Evolutionary conservation across 2,113 vertebrate species (phyloP).

Genomic region (Rhodinocichla rosea): DNA sequence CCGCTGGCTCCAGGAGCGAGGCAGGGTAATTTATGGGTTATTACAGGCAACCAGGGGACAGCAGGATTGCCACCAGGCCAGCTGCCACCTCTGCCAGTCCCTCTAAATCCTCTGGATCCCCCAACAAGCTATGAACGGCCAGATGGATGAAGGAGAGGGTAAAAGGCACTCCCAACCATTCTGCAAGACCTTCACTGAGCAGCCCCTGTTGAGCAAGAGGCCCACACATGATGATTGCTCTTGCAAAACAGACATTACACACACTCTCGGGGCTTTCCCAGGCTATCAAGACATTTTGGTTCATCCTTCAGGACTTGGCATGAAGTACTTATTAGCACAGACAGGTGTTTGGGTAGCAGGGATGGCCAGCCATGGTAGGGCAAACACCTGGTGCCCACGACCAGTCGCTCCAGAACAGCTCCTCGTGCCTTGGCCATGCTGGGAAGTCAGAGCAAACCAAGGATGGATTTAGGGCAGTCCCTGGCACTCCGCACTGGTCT

Average conservation of each 20-base stretch:
- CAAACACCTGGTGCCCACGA: background rate
- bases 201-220: background rate
- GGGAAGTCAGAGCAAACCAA: background rate
- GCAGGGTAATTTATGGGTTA: background rate
- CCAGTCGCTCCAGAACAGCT: background rate
- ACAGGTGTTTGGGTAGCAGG: background rate
- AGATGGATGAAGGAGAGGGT: constrained; percentile 6
- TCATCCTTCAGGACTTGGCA: background rate
- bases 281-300: background rate
- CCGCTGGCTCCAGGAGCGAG: background rate
- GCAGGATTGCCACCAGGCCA: background rate
- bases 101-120: background rate
- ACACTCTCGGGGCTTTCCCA: background rate
- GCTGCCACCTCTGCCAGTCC: background rate
- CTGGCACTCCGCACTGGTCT: background rate
- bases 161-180: background rate
- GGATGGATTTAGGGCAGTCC: background rate
- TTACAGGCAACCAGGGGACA: background rate
- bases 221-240: background rate
- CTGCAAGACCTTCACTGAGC: background rate
- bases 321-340: background rate
- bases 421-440: background rate
- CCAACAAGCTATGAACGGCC: background rate
- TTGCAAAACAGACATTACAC: background rate
- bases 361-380: background rate